These are phyloP conservation scores for Eleginops maclovinus DNA, from an alignment of 2,113 vertebrate genomes.

Conservation along the genomic window DNA sequence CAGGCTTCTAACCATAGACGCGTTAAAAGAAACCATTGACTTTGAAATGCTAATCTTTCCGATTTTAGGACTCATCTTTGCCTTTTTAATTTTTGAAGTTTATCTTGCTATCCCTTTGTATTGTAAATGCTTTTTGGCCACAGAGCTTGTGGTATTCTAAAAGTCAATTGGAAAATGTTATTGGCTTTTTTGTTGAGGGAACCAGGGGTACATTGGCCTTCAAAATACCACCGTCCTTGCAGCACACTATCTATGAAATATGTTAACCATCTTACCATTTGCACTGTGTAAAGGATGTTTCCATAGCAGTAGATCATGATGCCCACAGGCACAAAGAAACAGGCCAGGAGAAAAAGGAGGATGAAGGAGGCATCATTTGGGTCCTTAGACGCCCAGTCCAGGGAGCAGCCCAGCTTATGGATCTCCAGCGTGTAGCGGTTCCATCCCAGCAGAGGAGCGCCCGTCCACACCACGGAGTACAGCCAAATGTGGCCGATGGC, in stretches of 20 bases:
- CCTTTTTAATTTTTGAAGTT: too few species aligned
- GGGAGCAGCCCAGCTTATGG: conserved; percentile 90
- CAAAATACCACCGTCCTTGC: too few species aligned
- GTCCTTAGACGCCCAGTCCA: conserved; percentile 92
- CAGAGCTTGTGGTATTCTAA: too few species aligned
- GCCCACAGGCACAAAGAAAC: conserved; percentile 89
- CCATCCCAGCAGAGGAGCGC: conserved; percentile 93
- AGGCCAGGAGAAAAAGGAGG: conserved; percentile 92
- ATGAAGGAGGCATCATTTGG: conserved; percentile 91
- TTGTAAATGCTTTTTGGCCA: too few species aligned
- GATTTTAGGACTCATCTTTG: too few species aligned
- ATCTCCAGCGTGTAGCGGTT: conserved; percentile 92
- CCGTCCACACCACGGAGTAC: conserved; percentile 94
- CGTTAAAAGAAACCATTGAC: too few species aligned
- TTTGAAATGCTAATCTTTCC: too few species aligned
- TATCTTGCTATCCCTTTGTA: too few species aligned
- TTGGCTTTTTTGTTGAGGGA: too few species aligned
- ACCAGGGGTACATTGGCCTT: too few species aligned
- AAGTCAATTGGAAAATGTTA: too few species aligned
- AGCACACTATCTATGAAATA: background rate
- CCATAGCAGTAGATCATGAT: conserved; percentile 95
- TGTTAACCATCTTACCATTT: conserved; percentile 86
- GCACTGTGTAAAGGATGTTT: conserved; percentile 91
- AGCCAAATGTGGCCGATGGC: conserved; percentile 93
- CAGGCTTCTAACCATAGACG: too few species aligned